Evolutionary conservation across 2,888 invertebrate species (phyloP).

Genomic region (Periphyllus acericola): DNA sequence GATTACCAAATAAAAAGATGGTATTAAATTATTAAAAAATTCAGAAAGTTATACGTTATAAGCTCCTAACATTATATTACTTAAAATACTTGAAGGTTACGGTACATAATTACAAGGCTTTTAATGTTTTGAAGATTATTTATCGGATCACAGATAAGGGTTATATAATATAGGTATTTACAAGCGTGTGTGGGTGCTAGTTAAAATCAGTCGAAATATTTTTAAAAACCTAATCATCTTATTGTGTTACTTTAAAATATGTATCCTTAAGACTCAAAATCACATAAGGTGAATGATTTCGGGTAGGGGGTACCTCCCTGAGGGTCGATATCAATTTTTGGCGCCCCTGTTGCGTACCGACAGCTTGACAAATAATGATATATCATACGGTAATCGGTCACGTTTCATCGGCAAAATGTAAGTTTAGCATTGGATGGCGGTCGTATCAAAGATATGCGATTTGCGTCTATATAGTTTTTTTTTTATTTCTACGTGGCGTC

Average conservation of each 20-base stretch:
- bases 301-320: not conserved
- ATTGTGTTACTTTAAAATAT: constrained; percentile 4
- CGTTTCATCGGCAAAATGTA: constrained; percentile 43
- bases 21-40: too few relatives aligned
- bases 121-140: too few relatives aligned
- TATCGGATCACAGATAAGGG: too few relatives aligned
- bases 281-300: not conserved
- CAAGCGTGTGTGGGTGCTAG: too few relatives aligned
- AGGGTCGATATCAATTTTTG: constrained; percentile 49
- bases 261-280: not conserved
- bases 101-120: too few relatives aligned
- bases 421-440: constrained; percentile 36
- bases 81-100: too few relatives aligned
- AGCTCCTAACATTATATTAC: too few relatives aligned
- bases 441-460: not conserved
- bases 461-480: not conserved
- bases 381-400: constrained; percentile 53
- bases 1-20: too few relatives aligned
- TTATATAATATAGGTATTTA: too few relatives aligned
- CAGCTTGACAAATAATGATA: constrained; percentile 57
- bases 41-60: too few relatives aligned
- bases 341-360: not conserved
- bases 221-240: not conserved
- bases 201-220: too few relatives aligned
- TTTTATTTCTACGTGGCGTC: not conserved